Conservation (phyloP, 2,113 vertebrate genomes). For the Platichthys flesus region DNA sequence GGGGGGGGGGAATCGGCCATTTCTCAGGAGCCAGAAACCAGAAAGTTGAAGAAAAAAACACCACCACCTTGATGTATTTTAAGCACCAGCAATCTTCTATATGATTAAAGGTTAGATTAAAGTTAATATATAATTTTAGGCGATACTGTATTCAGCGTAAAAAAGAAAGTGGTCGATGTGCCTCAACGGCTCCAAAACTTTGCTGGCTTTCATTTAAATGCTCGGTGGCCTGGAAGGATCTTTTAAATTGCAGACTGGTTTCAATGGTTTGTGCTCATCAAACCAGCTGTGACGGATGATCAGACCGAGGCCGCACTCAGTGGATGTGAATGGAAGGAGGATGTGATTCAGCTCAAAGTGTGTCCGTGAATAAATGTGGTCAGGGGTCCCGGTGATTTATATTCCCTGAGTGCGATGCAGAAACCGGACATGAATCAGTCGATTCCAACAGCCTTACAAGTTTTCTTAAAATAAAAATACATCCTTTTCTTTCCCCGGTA, state of each 20-base stretch:
- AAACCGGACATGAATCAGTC: conserved; percentile 47
- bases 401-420: conserved; percentile 8
- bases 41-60: neutral
- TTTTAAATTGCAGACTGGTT: conserved; percentile 23
- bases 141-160: neutral
- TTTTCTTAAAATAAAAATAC: conserved; percentile 13
- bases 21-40: conserved; percentile 4
- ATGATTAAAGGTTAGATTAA: neutral
- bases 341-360: conserved; percentile 27
- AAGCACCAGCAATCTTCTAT: neutral
- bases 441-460: conserved; percentile 9
- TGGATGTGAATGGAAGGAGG: conserved; percentile 13
- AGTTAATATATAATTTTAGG: neutral
- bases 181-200: neutral
- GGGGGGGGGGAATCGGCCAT: neutral
- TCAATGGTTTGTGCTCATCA: conserved; percentile 18
- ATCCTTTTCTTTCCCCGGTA: conserved; percentile 5
- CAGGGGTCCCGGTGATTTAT: conserved; percentile 32
- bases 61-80: neutral
- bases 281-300: conserved; percentile 43
- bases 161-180: neutral
- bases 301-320: conserved; percentile 5
- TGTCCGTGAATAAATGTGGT: conserved; percentile 32
- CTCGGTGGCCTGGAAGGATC: neutral
- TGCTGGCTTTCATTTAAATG: neutral